Evolutionary conservation across 2,888 invertebrate genomes (phyloP).

Genomic region (Melolontha melolontha): DNA sequence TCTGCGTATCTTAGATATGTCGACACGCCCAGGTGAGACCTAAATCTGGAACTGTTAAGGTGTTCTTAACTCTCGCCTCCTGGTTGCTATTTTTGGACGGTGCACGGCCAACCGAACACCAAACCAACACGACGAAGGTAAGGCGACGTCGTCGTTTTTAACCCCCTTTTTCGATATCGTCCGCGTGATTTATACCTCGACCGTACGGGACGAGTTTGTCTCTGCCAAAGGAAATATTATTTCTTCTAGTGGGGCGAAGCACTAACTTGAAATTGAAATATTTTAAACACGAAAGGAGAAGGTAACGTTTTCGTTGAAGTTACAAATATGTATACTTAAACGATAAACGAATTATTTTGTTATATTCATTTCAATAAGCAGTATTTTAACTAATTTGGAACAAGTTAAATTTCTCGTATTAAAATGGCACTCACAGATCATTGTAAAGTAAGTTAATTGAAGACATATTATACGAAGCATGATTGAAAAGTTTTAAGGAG

Average conservation of each 20-base stretch:
- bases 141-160: conserved; percentile 10
- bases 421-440: too few species aligned
- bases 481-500: too few species aligned
- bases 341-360: too few species aligned
- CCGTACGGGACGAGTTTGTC: conserved; percentile 17
- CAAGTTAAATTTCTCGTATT: too few species aligned
- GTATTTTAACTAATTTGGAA: too few species aligned
- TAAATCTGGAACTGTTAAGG: conserved; percentile 45
- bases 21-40: conserved; percentile 46
- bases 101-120: background rate
- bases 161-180: conserved; percentile 26
- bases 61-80: conserved; percentile 20
- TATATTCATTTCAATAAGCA: too few species aligned
- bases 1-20: conserved; percentile 48
- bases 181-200: conserved; percentile 20
- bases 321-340: too few species aligned
- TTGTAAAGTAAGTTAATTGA: too few species aligned
- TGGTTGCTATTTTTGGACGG: conserved; percentile 18
- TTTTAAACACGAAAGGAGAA: too few species aligned
- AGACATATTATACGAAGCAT: too few species aligned
- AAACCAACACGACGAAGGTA: conserved; percentile 25
- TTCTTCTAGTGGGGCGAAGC: background rate
- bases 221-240: conserved; percentile 29
- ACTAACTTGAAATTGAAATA: too few species aligned
- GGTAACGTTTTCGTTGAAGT: too few species aligned